Evolutionary conservation across 1,140 invertebrate genomes (phyloP).

Genomic region (Drosophila punjabiensis): DNA sequence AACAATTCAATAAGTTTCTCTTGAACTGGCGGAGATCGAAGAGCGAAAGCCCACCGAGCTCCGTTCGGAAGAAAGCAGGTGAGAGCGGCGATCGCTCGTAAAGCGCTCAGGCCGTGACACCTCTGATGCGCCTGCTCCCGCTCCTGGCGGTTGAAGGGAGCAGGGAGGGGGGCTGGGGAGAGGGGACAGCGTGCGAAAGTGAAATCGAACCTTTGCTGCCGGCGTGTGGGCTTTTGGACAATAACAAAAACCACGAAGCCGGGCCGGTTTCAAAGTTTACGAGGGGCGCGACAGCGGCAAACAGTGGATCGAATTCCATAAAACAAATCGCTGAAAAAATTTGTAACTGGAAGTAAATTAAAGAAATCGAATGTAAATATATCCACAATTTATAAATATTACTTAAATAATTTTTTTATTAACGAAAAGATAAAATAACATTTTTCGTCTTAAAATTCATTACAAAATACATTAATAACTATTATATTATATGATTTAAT

Average conservation of each 20-base stretch:
- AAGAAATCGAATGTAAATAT: neutral
- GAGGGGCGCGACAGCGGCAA: slow-evolving; percentile 54
- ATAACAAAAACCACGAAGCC: slow-evolving; percentile 47
- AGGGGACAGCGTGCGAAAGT: slow-evolving; percentile 78
- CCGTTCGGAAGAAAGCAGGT: slow-evolving; percentile 69
- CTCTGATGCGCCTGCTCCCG: slow-evolving; percentile 41
- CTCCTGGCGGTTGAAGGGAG: neutral
- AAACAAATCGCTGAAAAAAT: slow-evolving; percentile 1
- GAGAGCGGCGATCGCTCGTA: slow-evolving; percentile 49
- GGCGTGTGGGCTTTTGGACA: slow-evolving; percentile 73
- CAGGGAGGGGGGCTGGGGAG: neutral
- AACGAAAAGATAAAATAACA: neutral
- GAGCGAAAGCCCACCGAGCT: slow-evolving; percentile 40
- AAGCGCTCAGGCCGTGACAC: slow-evolving; percentile 54
- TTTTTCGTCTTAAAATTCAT: neutral
- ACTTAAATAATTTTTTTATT: no score
- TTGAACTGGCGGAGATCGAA: slow-evolving; percentile 32
- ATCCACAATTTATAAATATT: neutral
- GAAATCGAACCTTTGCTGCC: slow-evolving; percentile 82
- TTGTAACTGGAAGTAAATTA: neutral
- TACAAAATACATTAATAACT: neutral
- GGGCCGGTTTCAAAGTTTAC: slow-evolving; percentile 69
- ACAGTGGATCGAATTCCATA: slow-evolving; percentile 23
- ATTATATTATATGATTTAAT: neutral
- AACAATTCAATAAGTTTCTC: slow-evolving; percentile 10